Evolutionary conservation across 2,113 vertebrate genomes (phyloP), one percentile per base, ranked within the genome.

Genomic region (Phyllostomus hastatus): DNA sequence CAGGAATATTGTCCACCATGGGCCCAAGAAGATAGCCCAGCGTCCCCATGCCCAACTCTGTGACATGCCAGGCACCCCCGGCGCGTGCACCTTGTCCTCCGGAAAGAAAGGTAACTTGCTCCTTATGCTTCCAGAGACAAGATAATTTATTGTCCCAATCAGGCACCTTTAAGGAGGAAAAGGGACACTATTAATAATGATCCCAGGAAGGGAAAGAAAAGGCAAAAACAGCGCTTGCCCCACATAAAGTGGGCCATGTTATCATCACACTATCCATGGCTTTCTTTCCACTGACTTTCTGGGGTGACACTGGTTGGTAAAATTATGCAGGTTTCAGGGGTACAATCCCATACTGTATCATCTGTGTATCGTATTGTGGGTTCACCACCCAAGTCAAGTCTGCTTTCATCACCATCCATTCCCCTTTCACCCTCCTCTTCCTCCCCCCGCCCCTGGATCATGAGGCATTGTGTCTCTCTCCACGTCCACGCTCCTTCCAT

Each of bases 111-210:
- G 33, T 43, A 80, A 69, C 73, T 64, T 78, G 28, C 10, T 41
- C 78, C 24, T 88, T 35, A 48, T 48, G 48, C 72, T 91, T 92
- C 66, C 26, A 17, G 69, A 66, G 97, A 85, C 93, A 92, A 86
- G 59, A 85, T 95, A 95, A 96, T 96, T 78, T 91, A 96, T 91
- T 35, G 85, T 86, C 59, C 73, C 91, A 92, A 94, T 41, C 88
- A 82, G 84, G 43, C 24, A 86, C 19, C 88, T 97, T 78, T 26
- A 81, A 94, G 46, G 84, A 69, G 73, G 67, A 69, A 76, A 88
- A 38, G 52, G 46, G 28, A 83, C 43, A 67, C 48, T 78, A 90
- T 94, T 90, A 95, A 97, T 97, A 96, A 94, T 57, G 81, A 72
- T 46, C 85, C 12, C 15, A 57, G 33, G 41, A 12, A 16, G 3